Evolutionary conservation across 1,140 invertebrate species (phyloP), one percentile per base, ranked within the genome.

Genomic region (Lepidurus packardi): DNA sequence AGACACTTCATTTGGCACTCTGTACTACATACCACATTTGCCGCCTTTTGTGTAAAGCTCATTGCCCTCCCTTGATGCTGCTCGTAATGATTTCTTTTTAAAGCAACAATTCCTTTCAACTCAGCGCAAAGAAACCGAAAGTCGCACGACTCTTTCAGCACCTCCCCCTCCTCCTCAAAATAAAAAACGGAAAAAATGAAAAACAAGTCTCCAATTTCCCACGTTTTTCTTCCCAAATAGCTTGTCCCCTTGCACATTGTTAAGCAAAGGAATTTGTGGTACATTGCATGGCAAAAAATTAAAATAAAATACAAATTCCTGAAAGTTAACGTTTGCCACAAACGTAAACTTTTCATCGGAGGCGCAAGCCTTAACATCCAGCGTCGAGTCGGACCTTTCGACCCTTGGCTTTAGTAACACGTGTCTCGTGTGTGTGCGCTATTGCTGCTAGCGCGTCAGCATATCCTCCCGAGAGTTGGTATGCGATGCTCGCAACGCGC

Each of bases 381-480:
- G 34, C 34, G 34, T 34, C 34, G 34, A 3, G 3, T 34, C 4
- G 34, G 34, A 34, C 34, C 34, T 34, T 34, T 34, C 34, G 34
- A 34, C 34, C 34, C 34, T 34, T 34, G 3, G 34, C 34, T 34
- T 34, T 34, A 34, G 34, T 34, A 34, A 34, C 34, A 34, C 4
- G 34, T 34, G 34, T 34, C 34, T 34, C 34, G 53, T 7, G 53
- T 16, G 53, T n/a, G 6, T 13, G 53, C 53, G 16, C 16, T 65
- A n/a, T n/a, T 65, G 53, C 21, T 21, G 21, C 16, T 0, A 8
- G 47, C 47, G 53, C 53, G 53, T 65, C 53, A 65, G 53, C 53
- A 65, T 65, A 21, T 65, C 53, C 53, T 65, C 53, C 53, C 53
- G 53, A 13, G 53, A 65, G 53, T 65, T 65, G 53, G 53, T 65